Conservation (phyloP, 2,797 vertebrate species). For the Zenarchopterus dispar region DNA sequence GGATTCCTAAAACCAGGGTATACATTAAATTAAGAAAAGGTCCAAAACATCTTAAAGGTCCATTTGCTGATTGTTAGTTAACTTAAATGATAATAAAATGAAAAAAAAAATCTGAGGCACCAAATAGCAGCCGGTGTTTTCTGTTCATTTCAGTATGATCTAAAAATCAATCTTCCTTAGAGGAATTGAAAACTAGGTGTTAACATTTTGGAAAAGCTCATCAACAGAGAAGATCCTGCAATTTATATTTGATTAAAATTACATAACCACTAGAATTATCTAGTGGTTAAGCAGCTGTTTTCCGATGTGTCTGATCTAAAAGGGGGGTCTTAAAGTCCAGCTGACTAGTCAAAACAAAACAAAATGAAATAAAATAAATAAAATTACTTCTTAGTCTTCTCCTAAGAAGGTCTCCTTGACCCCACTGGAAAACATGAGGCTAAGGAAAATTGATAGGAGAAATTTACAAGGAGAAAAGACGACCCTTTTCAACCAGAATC, state of each 20-base stretch:
- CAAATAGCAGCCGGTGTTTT: slow-evolving; percentile 12
- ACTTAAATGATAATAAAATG: slow-evolving; percentile 4
- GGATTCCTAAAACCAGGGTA: slow-evolving; percentile 19
- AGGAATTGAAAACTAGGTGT: slow-evolving; percentile 5
- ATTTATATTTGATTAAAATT: slow-evolving; percentile 31
- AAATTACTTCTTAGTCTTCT: background rate
- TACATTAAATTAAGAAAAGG: slow-evolving; percentile 60
- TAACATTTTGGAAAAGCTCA: slow-evolving; percentile 17
- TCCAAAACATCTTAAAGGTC: slow-evolving; percentile 60
- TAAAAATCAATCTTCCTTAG: slow-evolving; percentile 12
- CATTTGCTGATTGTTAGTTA: slow-evolving; percentile 19
- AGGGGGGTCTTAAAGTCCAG: background rate
- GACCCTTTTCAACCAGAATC: too few species aligned
- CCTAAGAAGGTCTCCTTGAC: background rate
- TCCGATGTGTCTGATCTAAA: slow-evolving; percentile 15
- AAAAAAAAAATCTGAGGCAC: slow-evolving; percentile 20
- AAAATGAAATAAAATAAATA: background rate
- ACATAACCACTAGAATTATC: slow-evolving; percentile 21
- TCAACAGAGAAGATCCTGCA: background rate
- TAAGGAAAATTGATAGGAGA: too few species aligned
- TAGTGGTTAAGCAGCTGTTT: slow-evolving; percentile 26
- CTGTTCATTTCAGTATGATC: background rate
- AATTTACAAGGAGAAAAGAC: too few species aligned
- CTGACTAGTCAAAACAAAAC: background rate
- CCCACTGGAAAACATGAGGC: too few species aligned